Percentiles rank a stretch among this genome's conserved stretches.
phyloP scores from a whole-genome alignment of 2,113 vertebrate genomes.

The Natator depressus region DNA sequence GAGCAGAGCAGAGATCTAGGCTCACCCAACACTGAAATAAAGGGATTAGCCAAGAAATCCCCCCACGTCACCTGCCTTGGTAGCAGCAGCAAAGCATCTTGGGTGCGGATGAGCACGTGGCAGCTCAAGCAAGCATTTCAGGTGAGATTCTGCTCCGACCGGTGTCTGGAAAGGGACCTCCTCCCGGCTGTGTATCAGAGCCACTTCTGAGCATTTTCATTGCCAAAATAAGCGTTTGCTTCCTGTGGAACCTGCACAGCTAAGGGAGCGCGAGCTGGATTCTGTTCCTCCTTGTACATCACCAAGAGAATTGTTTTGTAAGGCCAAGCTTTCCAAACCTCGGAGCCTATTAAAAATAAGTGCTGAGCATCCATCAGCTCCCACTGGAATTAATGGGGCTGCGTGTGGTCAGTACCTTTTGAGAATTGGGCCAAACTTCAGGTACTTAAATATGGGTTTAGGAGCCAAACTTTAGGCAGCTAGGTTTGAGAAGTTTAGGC shows the following conservation, averaged over 20 bases:
- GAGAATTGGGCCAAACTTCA: not conserved
- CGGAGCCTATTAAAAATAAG: not conserved
- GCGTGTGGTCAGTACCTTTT: not conserved
- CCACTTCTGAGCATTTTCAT: not conserved
- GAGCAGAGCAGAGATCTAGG: not conserved
- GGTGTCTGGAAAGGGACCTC: not conserved
- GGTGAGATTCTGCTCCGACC: not conserved
- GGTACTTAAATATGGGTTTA: not conserved
- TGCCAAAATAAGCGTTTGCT: not conserved
- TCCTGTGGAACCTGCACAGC: not conserved
- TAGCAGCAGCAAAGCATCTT: accelerated
- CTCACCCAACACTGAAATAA: not conserved
- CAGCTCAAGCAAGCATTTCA: not conserved
- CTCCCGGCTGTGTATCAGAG: not conserved
- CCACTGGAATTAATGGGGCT: not conserved
- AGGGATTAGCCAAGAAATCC: not conserved
- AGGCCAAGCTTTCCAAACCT: not conserved
- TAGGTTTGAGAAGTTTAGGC: constrained; percentile 23
- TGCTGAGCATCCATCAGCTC: not conserved
- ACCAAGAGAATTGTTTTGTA: not conserved
- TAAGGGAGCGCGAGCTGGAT: not conserved
- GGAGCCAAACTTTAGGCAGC: constrained; percentile 34
- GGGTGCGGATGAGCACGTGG: not conserved
- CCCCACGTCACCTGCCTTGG: not conserved
- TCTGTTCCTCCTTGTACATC: not conserved